Evolutionary conservation across 2,113 vertebrate species (phyloP).

Genomic region (Channa maculata): DNA sequence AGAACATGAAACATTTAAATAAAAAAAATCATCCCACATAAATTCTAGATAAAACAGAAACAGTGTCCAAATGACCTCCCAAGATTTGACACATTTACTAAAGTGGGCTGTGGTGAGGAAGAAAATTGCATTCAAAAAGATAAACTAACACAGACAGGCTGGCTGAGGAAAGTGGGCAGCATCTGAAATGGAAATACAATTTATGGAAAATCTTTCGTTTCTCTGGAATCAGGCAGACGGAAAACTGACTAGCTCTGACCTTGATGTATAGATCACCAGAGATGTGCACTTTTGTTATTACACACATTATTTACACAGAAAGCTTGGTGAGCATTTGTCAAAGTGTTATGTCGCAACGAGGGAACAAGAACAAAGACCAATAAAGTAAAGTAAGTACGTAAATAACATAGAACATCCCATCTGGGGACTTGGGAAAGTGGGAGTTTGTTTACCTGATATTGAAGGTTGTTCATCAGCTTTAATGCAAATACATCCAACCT

Average conservation of each 20-base stretch:
- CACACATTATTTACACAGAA: constrained; percentile 50
- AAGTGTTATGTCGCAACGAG: constrained; percentile 38
- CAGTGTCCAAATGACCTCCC: too few relatives aligned
- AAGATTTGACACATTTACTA: too few relatives aligned
- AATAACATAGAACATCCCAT: constrained; percentile 42
- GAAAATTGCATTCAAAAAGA: background rate
- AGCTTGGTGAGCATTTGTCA: constrained; percentile 38
- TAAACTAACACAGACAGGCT: background rate
- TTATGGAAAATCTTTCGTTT: background rate
- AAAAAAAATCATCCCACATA: too few relatives aligned
- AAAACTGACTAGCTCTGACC: constrained; percentile 37
- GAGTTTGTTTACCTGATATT: constrained; percentile 38
- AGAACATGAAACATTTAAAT: too few relatives aligned
- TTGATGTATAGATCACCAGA: constrained; percentile 49
- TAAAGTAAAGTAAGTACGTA: constrained; percentile 22
- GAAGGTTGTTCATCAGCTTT: constrained; percentile 49
- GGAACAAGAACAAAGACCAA: constrained; percentile 41
- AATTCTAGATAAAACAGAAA: too few relatives aligned
- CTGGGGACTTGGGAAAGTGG: constrained; percentile 25
- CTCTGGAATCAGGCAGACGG: constrained; percentile 12
- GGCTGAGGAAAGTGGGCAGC: background rate
- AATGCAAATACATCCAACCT: constrained; percentile 47
- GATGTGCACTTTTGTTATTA: constrained; percentile 60
- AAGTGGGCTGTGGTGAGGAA: background rate
- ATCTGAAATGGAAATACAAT: background rate